These are phyloP conservation scores for Agriopis marginaria DNA, from an alignment of 2,888 invertebrate species.

Conservation along the genomic window DNA sequence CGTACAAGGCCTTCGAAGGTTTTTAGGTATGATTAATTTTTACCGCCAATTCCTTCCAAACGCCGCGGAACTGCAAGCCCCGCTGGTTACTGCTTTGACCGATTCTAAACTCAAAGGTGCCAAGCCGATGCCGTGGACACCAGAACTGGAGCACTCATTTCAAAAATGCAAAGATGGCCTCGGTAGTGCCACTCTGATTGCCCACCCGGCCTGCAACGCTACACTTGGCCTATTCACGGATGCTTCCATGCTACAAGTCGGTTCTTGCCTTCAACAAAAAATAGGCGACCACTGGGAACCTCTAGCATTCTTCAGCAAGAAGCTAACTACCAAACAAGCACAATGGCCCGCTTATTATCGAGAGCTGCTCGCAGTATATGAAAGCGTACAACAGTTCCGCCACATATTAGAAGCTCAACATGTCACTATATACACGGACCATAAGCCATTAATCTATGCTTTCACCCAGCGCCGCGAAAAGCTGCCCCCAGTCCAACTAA, in stretches of 20 bases:
- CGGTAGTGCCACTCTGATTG: background rate
- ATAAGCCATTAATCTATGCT: slow-evolving; percentile 32
- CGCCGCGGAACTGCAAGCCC: background rate
- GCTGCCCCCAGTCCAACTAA: slow-evolving; percentile 37
- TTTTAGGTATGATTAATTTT: background rate
- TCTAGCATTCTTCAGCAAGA: slow-evolving; percentile 37
- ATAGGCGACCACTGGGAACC: slow-evolving; percentile 32
- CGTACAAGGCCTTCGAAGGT: background rate
- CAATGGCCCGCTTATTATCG: slow-evolving; percentile 60
- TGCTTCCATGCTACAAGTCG: slow-evolving; percentile 27
- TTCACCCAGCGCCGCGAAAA: slow-evolving; percentile 32
- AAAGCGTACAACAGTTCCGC: slow-evolving; percentile 43
- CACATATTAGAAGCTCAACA: slow-evolving; percentile 36
- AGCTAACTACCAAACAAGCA: slow-evolving; percentile 23
- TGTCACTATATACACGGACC: slow-evolving; percentile 35
- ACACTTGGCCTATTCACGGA: slow-evolving; percentile 22
- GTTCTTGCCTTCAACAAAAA: slow-evolving; percentile 35
- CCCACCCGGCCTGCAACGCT: background rate
- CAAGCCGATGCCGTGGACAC: background rate
- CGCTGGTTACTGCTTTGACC: background rate
- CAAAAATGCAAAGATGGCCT: background rate
- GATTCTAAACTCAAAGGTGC: background rate
- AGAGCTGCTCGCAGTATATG: slow-evolving; percentile 54
- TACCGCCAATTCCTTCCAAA: background rate
- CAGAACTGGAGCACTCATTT: background rate